Percentiles rank a stretch among this genome's conserved stretches.
Conservation (phyloP, 2,113 vertebrate genomes). For the Emydura subglobosa region DNA sequence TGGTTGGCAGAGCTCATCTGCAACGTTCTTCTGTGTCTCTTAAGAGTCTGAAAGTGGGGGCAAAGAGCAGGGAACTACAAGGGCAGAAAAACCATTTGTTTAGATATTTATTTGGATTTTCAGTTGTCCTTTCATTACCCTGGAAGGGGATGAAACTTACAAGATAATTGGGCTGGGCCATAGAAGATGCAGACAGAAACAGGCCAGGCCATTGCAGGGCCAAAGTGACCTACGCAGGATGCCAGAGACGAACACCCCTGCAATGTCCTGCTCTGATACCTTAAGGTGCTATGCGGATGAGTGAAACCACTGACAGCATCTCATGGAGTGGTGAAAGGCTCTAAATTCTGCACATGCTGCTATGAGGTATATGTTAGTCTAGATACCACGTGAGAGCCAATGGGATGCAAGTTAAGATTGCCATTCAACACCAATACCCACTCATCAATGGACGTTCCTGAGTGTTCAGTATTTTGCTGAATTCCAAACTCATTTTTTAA, state of each 20-base stretch:
- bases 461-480: not conserved
- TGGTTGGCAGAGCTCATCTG: not conserved
- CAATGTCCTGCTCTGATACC: not conserved
- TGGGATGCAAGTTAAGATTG: not conserved
- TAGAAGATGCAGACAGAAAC: not conserved
- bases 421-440: not conserved
- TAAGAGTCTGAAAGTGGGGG: not conserved
- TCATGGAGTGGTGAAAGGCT: not conserved
- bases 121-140: not conserved
- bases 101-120: not conserved
- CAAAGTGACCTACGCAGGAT: not conserved
- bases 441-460: not conserved
- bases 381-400: not conserved
- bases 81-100: not conserved
- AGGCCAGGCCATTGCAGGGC: not conserved
- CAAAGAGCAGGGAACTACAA: too few species aligned
- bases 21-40: too few species aligned
- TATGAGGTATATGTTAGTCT: not conserved
- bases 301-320: not conserved
- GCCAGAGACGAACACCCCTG: not conserved
- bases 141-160: not conserved
- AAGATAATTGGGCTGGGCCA: not conserved
- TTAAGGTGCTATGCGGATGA: not conserved
- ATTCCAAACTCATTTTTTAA: not conserved
- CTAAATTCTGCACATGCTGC: not conserved